A percentile compares a stretch with the other conserved stretches of the same genome.
Evolutionary conservation across 2,888 invertebrate genomes (phyloP).

Genomic region (Eumacrocentrus americanus): DNA sequence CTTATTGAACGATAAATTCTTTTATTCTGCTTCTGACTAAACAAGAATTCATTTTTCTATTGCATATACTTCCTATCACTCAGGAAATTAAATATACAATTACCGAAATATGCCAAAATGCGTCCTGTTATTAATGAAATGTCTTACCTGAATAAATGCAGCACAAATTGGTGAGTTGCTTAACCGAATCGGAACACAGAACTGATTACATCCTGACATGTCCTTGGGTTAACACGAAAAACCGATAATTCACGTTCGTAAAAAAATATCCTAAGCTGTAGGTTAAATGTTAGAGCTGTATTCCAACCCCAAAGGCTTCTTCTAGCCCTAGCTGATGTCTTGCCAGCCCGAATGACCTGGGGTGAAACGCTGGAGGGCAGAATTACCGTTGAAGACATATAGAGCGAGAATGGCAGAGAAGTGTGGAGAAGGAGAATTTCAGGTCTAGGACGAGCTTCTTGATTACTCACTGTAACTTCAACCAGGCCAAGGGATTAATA

Average conservation of each 20-base stretch:
- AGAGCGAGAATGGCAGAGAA: neutral
- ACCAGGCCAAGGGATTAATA: constrained; percentile 4
- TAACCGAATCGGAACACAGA: neutral
- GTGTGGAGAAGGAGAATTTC: neutral
- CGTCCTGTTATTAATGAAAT: too few relatives aligned
- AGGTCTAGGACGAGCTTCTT: constrained; percentile 4
- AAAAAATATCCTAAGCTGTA: neutral
- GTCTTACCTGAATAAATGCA: too few relatives aligned
- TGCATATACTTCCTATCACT: too few relatives aligned
- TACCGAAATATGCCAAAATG: too few relatives aligned
- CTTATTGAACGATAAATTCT: constrained; percentile 32
- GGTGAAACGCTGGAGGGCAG: constrained; percentile 3
- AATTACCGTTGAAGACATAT: neutral
- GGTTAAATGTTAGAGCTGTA: neutral
- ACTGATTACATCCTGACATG: neutral
- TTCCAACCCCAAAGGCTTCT: neutral
- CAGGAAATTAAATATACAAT: too few relatives aligned
- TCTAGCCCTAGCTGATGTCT: neutral
- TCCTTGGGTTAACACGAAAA: constrained; percentile 5
- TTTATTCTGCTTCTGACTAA: too few relatives aligned
- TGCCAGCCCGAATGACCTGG: neutral
- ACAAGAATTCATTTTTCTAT: too few relatives aligned
- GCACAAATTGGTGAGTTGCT: neutral
- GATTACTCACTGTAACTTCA: constrained; percentile 5
- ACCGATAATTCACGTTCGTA: constrained; percentile 3